Evolutionary conservation across 2,113 vertebrate species (phyloP).

Genomic region (Terrapene triunguis): DNA sequence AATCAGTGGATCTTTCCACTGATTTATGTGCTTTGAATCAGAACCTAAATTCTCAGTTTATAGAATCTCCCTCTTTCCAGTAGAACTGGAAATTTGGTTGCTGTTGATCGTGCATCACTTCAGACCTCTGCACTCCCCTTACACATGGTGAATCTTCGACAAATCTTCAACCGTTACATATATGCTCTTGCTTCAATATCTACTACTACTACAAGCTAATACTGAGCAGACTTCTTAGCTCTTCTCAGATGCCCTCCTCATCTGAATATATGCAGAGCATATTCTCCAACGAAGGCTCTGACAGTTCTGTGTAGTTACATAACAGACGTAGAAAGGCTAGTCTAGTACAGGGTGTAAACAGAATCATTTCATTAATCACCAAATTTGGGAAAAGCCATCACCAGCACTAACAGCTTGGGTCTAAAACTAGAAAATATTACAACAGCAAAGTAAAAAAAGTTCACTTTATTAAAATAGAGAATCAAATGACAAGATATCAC

Average conservation of each 20-base stretch:
- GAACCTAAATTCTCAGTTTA: too few species aligned
- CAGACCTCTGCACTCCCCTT: neutral
- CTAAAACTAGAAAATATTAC: neutral
- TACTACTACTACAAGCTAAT: neutral
- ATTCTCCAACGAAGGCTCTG: neutral
- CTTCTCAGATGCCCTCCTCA: neutral
- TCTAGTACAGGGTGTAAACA: neutral
- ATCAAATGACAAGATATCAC: neutral
- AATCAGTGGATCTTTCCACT: too few species aligned
- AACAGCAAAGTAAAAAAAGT: slow-evolving; percentile 39
- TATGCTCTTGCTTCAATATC: neutral
- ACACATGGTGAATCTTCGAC: neutral
- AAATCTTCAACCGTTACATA: neutral
- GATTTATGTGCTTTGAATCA: too few species aligned
- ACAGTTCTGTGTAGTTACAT: neutral
- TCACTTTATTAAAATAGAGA: slow-evolving; percentile 50
- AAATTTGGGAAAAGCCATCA: neutral
- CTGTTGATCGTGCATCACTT: neutral
- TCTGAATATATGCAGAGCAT: neutral
- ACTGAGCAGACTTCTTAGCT: neutral
- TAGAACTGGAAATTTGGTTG: neutral
- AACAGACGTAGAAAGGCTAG: neutral
- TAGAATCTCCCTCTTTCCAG: too few species aligned
- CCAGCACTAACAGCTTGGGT: neutral
- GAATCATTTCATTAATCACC: neutral